These are phyloP conservation scores for Thumatha senex DNA, from an alignment of 2,888 invertebrate genomes.

Conservation along the genomic window DNA sequence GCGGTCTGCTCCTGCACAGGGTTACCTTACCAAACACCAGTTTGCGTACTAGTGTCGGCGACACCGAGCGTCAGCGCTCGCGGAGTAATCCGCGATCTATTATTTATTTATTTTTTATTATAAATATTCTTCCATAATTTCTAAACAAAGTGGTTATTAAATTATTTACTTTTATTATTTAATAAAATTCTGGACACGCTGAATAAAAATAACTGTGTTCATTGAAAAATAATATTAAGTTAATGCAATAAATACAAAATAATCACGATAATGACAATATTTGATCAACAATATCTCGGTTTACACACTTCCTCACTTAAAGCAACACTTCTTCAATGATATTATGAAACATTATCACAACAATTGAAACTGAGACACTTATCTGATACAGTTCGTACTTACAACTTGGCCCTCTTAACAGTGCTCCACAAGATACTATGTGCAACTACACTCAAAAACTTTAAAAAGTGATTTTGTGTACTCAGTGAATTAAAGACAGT, in stretches of 20 bases:
- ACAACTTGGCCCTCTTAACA: background rate
- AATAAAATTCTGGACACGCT: background rate
- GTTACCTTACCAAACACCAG: constrained; percentile 16
- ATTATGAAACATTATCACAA: constrained; percentile 40
- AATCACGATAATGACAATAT: constrained; percentile 43
- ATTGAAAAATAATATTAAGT: background rate
- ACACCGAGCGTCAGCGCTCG: constrained; percentile 30
- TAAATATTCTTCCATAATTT: background rate
- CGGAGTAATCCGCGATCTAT: constrained; percentile 21
- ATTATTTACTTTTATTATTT: background rate
- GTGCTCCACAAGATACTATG: background rate
- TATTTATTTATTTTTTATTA: background rate
- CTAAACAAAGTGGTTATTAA: background rate
- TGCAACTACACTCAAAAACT: background rate
- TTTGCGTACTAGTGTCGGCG: constrained; percentile 24
- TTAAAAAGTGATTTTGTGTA: background rate
- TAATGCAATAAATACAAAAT: constrained; percentile 13
- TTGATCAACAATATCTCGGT: constrained; percentile 46
- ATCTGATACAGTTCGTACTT: constrained; percentile 13
- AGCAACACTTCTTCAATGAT: constrained; percentile 21
- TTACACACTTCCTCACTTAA: constrained; percentile 26
- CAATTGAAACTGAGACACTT: constrained; percentile 11
- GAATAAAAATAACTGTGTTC: background rate
- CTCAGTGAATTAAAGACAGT: constrained; percentile 18
- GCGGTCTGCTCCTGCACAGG: constrained; percentile 7